Percentiles rank a stretch among this genome's conserved stretches.
Conservation (phyloP, 2,888 invertebrate species). For the Pyrrhia umbra region DNA sequence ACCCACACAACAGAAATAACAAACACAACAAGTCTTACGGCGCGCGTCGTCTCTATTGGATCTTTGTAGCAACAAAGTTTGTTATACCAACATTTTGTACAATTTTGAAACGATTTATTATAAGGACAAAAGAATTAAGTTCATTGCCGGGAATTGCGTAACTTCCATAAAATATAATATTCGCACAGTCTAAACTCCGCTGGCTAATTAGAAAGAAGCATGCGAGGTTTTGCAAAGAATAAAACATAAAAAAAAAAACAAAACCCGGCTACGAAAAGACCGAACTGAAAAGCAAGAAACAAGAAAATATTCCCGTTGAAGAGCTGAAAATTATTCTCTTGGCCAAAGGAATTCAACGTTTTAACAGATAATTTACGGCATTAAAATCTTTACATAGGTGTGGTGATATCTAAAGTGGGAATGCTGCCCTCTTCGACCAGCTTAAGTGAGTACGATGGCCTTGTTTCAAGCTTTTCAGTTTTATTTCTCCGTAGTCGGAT, state of each 20-base stretch:
- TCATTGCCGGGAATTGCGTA: conserved; percentile 22
- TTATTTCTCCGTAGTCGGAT: too few relatives aligned
- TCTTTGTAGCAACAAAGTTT: conserved; percentile 54
- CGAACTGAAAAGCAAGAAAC: not conserved
- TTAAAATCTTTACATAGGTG: not conserved
- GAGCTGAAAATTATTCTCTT: not conserved
- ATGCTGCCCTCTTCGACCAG: not conserved
- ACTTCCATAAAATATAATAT: conserved; percentile 24
- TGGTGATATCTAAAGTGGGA: not conserved
- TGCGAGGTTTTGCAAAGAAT: conserved; percentile 1
- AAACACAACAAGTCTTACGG: conserved; percentile 36
- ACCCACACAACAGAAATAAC: conserved; percentile 51
- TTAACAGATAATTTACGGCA: conserved; percentile 1
- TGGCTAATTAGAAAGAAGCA: not conserved
- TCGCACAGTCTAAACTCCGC: not conserved
- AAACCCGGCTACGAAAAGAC: not conserved
- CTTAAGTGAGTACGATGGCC: not conserved
- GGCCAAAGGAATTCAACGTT: not conserved
- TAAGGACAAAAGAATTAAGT: conserved; percentile 51
- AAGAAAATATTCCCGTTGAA: not conserved
- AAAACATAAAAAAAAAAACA: not conserved
- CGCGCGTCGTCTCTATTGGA: conserved; percentile 11
- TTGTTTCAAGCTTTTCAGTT: too few relatives aligned
- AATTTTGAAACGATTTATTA: conserved; percentile 56
- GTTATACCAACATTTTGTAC: conserved; percentile 47